Conservation (phyloP, 2,888 invertebrate species). For the Phytoseiulus persimilis region DNA sequence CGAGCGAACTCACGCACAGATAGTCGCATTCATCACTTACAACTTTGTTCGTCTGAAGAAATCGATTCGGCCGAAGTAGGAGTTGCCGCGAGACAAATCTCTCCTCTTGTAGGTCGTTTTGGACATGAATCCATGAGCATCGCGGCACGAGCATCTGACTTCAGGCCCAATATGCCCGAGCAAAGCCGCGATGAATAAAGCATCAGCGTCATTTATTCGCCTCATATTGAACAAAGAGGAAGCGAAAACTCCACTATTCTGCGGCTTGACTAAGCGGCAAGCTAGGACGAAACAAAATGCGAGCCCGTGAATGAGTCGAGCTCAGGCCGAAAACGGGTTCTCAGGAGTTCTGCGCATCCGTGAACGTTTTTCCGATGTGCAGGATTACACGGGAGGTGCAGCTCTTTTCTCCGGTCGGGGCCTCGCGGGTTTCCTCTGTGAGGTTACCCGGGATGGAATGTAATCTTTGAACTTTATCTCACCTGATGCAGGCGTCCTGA, state of each 20-base stretch:
- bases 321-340: too few relatives aligned
- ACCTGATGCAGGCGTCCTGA: slow-evolving; percentile 24
- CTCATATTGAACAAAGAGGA: neutral
- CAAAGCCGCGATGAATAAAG: neutral
- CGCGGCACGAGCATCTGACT: neutral
- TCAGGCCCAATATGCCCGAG: neutral
- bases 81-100: neutral
- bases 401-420: too few relatives aligned
- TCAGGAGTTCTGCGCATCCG: too few relatives aligned
- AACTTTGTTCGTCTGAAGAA: neutral
- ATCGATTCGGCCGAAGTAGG: neutral
- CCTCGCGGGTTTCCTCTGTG: too few relatives aligned
- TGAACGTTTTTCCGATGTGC: too few relatives aligned
- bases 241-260: neutral
- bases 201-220: neutral
- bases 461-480: neutral
- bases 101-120: neutral
- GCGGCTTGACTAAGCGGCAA: neutral
- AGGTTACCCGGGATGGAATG: too few relatives aligned
- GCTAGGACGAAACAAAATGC: too few relatives aligned
- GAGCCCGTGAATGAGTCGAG: too few relatives aligned
- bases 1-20: too few relatives aligned
- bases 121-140: neutral
- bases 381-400: too few relatives aligned
- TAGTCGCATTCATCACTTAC: neutral